Conservation (phyloP, 2,888 invertebrate species). For the Panzeria rudis region DNA sequence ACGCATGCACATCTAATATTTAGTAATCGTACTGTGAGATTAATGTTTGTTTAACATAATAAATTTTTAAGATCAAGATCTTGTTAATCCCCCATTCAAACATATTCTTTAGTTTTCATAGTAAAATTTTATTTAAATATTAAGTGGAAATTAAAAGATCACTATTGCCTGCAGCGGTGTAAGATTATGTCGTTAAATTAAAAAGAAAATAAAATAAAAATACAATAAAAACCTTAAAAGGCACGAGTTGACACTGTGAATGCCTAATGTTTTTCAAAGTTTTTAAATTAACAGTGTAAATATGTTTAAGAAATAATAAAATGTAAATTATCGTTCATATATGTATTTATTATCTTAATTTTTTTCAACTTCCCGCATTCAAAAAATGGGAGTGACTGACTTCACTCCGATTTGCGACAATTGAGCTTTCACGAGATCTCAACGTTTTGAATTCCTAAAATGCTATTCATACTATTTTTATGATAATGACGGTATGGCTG, state of each 20-base stretch:
- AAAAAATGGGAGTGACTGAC: too few relatives aligned
- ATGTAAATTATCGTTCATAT: too few relatives aligned
- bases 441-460: too few relatives aligned
- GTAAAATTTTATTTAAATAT: conserved; percentile 28
- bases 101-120: conserved; percentile 2
- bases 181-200: conserved; percentile 8
- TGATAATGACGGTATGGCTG: too few relatives aligned
- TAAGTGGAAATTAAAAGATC: conserved; percentile 18
- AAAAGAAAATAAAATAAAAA: not conserved
- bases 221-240: conserved; percentile 1
- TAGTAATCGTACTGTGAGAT: not conserved
- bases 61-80: conserved; percentile 47
- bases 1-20: not conserved
- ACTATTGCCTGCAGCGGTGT: not conserved
- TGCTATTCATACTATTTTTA: too few relatives aligned
- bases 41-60: conserved; percentile 1
- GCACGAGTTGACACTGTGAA: conserved; percentile 41
- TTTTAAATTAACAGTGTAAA: conserved; percentile 42
- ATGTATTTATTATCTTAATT: too few relatives aligned
- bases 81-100: conserved; percentile 42
- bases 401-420: too few relatives aligned
- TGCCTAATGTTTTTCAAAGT: conserved; percentile 29
- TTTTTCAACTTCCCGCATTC: too few relatives aligned
- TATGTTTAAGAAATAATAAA: not conserved
- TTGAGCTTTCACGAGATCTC: too few relatives aligned